Conservation (phyloP, 2,113 vertebrate species). For the Coptodon rendalli region DNA sequence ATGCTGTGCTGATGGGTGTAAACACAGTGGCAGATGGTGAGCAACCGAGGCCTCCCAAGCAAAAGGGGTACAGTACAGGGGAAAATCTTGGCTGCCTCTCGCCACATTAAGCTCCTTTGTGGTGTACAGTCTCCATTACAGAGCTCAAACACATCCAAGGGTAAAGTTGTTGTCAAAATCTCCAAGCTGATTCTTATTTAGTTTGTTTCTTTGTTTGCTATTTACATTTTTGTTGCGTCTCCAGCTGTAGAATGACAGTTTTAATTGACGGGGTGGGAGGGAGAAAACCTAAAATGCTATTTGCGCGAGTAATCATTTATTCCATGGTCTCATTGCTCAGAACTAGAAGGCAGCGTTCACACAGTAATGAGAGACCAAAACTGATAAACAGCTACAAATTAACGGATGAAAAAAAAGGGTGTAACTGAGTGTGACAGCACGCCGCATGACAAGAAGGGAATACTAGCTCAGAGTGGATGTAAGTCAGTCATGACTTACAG, state of each 20-base stretch:
- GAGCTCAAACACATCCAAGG: constrained; percentile 6
- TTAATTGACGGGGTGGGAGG: neutral
- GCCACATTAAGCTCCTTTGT: constrained; percentile 36
- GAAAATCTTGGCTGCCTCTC: constrained; percentile 59
- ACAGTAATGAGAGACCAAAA: neutral
- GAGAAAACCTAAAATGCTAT: constrained; percentile 12
- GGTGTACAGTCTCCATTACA: constrained; percentile 14
- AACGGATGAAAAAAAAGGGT: neutral
- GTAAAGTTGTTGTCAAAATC: neutral
- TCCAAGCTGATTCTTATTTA: neutral
- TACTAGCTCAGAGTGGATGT: neutral
- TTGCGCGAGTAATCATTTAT: constrained; percentile 37
- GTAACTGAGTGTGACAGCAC: neutral
- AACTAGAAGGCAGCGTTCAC: constrained; percentile 1
- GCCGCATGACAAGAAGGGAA: neutral
- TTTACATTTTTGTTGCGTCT: neutral
- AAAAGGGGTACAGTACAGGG: constrained; percentile 70
- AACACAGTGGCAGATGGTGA: constrained; percentile 79
- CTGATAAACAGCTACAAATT: constrained; percentile 16
- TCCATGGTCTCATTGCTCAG: constrained; percentile 2
- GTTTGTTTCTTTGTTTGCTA: neutral
- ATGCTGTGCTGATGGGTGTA: constrained; percentile 72
- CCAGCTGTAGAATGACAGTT: neutral
- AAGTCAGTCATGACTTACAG: constrained; percentile 7
- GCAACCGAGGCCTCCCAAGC: constrained; percentile 62